Conservation (phyloP, 2,888 invertebrate genomes). For the Zelleria hepariella region DNA sequence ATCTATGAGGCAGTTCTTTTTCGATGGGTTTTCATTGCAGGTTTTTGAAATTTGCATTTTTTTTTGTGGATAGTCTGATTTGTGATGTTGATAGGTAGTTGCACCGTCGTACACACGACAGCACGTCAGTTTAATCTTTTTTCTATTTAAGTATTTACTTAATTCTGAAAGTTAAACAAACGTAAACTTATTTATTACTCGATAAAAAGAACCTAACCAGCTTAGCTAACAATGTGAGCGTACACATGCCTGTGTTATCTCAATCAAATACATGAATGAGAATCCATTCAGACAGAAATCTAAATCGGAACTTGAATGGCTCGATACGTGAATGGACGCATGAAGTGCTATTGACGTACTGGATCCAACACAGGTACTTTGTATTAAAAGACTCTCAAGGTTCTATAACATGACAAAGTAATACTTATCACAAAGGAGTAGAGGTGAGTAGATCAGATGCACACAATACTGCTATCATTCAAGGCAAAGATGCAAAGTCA, state of each 20-base stretch:
- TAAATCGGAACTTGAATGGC: slow-evolving; percentile 41
- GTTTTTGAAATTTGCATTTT: too few relatives aligned
- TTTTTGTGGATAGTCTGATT: too few relatives aligned
- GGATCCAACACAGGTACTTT: neutral
- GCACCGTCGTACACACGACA: too few relatives aligned
- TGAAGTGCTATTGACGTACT: slow-evolving; percentile 41
- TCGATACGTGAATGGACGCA: slow-evolving; percentile 44
- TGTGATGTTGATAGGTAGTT: too few relatives aligned
- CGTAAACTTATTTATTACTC: neutral
- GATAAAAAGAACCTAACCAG: neutral
- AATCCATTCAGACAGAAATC: slow-evolving; percentile 15
- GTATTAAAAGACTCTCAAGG: neutral
- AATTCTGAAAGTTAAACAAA: too few relatives aligned
- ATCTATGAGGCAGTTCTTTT: too few relatives aligned
- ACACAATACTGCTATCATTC: neutral
- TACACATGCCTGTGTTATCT: neutral
- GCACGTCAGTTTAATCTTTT: too few relatives aligned
- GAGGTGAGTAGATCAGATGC: slow-evolving; percentile 6
- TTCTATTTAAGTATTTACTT: too few relatives aligned
- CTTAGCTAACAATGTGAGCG: neutral
- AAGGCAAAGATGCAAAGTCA: slow-evolving; percentile 28
- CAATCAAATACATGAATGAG: slow-evolving; percentile 8
- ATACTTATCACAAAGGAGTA: slow-evolving; percentile 11
- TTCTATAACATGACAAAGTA: neutral
- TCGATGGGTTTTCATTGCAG: too few relatives aligned